Evolutionary conservation across 2,888 invertebrate genomes (phyloP).

Genomic region (Leptopilina myrica): DNA sequence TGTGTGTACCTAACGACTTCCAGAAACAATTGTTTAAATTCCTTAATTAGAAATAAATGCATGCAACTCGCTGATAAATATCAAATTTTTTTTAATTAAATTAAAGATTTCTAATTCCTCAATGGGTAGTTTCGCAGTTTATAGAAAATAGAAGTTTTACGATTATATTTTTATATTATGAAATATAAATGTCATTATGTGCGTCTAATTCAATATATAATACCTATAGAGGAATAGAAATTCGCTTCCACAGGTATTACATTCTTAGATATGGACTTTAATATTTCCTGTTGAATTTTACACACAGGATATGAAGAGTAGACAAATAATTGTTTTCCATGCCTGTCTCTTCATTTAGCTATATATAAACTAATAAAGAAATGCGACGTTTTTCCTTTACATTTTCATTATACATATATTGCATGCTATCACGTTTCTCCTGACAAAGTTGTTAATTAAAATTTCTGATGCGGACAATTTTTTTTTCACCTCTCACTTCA

Average conservation of each 20-base stretch:
- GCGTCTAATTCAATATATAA: not conserved
- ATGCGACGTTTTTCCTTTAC: conserved; percentile 53
- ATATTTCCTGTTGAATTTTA: conserved; percentile 16
- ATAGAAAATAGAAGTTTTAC: not conserved
- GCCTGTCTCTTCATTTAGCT: conserved; percentile 47
- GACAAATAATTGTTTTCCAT: conserved; percentile 20
- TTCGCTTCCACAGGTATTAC: not conserved
- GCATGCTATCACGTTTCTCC: conserved; percentile 52
- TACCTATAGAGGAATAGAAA: not conserved
- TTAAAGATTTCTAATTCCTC: not conserved
- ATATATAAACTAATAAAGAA: conserved; percentile 49
- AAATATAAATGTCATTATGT: conserved; percentile 11
- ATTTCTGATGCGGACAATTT: conserved; percentile 53
- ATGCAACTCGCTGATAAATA: not conserved
- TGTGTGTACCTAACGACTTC: not conserved
- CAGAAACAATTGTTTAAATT: not conserved
- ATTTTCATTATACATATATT: conserved; percentile 19
- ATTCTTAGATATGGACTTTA: conserved; percentile 1
- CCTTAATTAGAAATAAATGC: not conserved
- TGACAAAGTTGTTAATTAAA: conserved; percentile 56
- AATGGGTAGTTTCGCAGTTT: not conserved
- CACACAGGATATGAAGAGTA: not conserved
- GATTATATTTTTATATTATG: not conserved
- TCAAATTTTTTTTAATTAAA: not conserved
- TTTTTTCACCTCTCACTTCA: conserved; percentile 2